phyloP scores from a whole-genome alignment of 2,113 vertebrate species.

The Proteles cristata region DNA sequence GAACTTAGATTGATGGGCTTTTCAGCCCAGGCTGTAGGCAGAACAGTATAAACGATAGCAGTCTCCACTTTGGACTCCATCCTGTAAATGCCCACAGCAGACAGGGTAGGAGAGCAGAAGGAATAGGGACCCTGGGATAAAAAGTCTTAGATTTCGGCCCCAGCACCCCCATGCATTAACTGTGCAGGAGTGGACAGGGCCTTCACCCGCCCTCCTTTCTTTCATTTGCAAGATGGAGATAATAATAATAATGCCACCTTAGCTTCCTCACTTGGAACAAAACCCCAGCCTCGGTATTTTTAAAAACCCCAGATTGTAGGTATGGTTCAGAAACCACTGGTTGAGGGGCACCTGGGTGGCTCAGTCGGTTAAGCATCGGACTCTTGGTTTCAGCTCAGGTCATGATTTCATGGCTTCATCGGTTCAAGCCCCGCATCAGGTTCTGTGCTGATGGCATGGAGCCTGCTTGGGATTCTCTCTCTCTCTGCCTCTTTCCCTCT shows the following conservation, averaged over 20 bases:
- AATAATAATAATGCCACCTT: neutral
- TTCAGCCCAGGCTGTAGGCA: constrained; percentile 47
- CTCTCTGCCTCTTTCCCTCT: too few species aligned
- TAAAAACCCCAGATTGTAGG: neutral
- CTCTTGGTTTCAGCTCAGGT: too few species aligned
- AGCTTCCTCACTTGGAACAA: neutral
- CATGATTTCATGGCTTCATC: too few species aligned
- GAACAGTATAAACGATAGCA: neutral
- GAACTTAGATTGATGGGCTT: constrained; percentile 70
- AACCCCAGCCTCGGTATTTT: neutral
- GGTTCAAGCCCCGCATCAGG: too few species aligned
- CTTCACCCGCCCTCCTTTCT: neutral
- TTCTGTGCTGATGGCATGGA: too few species aligned
- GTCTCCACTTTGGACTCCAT: constrained; percentile 20
- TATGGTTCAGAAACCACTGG: neutral
- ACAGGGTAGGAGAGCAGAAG: neutral
- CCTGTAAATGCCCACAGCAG: constrained; percentile 1
- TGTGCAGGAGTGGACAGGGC: neutral
- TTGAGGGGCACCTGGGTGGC: neutral
- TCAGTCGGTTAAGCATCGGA: too few species aligned
- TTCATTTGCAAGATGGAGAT: neutral
- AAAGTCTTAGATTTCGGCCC: neutral
- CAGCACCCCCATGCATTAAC: neutral
- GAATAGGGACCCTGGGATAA: neutral
- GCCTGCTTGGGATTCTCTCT: too few species aligned